Evolutionary conservation across 1,140 invertebrate species (phyloP).

Genomic region (Melanaphis sacchari): DNA sequence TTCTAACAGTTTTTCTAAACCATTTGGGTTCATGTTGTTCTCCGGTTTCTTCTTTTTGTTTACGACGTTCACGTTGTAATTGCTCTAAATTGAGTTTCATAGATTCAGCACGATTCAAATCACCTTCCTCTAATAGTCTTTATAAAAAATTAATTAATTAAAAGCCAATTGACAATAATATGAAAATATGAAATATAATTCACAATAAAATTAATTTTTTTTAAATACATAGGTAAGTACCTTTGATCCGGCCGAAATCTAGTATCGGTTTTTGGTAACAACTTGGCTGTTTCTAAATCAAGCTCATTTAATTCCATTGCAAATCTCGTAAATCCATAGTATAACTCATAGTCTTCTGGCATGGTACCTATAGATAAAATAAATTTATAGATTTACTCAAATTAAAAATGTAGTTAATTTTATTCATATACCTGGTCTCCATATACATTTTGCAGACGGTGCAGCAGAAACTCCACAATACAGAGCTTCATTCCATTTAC

Average conservation of each 20-base stretch:
- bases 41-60: constrained; percentile 68
- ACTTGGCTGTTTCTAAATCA: constrained; percentile 69
- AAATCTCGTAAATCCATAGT: constrained; percentile 86
- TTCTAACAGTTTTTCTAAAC: constrained; percentile 65
- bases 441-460: constrained; percentile 75
- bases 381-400: neutral
- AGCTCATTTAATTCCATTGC: constrained; percentile 86
- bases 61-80: constrained; percentile 73
- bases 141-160: neutral
- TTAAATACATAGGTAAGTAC: constrained; percentile 49
- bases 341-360: constrained; percentile 80
- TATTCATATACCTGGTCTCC: constrained; percentile 69
- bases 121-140: constrained; percentile 76
- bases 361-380: constrained; percentile 68
- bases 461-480: constrained; percentile 78
- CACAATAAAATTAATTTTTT: neutral
- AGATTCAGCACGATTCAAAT: constrained; percentile 74
- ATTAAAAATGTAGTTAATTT: neutral
- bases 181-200: neutral
- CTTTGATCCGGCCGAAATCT: constrained; percentile 66
- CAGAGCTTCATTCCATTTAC: constrained; percentile 84
- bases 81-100: constrained; percentile 76
- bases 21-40: constrained; percentile 64
- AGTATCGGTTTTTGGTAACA: constrained; percentile 79
- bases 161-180: neutral